Percentiles rank a stretch among this genome's conserved stretches.
Conservation (phyloP, 2,113 vertebrate species). For the Pseudonaja textilis region DNA sequence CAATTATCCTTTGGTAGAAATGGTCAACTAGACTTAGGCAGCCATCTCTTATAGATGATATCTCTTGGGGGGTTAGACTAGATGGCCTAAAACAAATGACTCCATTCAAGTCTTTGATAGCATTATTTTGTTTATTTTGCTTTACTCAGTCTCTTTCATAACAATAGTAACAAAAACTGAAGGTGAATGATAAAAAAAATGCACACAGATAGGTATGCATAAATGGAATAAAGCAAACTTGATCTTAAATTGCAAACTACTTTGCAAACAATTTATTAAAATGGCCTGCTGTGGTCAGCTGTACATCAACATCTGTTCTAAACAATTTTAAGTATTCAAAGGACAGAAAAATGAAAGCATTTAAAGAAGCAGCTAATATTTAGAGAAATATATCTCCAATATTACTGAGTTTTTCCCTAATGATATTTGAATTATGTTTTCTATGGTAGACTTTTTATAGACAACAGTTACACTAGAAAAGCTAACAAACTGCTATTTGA, state of each 20-base stretch:
- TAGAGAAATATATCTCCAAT: background rate
- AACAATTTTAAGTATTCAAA: background rate
- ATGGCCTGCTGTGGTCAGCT: background rate
- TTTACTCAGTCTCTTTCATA: background rate
- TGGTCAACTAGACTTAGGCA: background rate
- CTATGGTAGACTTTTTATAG: background rate
- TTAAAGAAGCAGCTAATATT: background rate
- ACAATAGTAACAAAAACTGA: background rate
- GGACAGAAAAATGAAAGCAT: background rate
- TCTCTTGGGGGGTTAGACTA: background rate
- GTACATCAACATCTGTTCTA: background rate
- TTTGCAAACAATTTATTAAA: background rate
- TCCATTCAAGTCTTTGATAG: background rate
- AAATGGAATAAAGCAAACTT: background rate
- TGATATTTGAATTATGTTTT: background rate
- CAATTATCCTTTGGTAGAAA: background rate
- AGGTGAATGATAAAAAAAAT: background rate
- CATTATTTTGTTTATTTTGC: background rate
- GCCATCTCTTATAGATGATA: background rate
- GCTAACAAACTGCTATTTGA: background rate
- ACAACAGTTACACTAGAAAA: background rate
- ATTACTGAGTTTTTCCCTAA: background rate
- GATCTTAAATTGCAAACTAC: background rate
- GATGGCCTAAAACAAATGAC: background rate
- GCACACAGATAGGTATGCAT: background rate